phyloP scores from a whole-genome alignment of 2,797 vertebrate genomes.

The Philypnodon macrostomus region DNA sequence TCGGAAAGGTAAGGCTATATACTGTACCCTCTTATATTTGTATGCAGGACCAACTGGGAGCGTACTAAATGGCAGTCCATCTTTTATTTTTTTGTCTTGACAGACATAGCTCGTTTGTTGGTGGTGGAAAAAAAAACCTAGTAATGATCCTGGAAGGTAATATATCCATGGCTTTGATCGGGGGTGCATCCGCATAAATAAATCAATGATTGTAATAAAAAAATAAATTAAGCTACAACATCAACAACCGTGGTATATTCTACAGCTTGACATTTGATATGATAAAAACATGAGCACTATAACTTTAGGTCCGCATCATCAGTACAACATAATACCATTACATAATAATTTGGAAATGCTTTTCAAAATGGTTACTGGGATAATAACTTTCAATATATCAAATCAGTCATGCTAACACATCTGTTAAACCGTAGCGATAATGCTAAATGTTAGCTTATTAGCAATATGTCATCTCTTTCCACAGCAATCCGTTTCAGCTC shows the following conservation, averaged over 20 bases:
- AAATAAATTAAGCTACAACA: constrained; percentile 25
- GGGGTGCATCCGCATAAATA: constrained; percentile 28
- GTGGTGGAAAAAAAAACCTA: constrained; percentile 40
- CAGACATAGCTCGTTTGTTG: constrained; percentile 36
- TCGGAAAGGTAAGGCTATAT: constrained; percentile 55
- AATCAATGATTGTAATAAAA: constrained; percentile 31
- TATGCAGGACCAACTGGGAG: constrained; percentile 52
- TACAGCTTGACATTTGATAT: constrained; percentile 71
- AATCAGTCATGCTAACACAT: constrained; percentile 14
- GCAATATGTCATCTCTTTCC: constrained; percentile 13
- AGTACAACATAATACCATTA: constrained; percentile 50
- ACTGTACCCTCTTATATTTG: constrained; percentile 47
- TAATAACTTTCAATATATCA: constrained; percentile 25
- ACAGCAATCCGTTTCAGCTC: constrained; percentile 18
- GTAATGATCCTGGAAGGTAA: constrained; percentile 42
- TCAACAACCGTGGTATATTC: constrained; percentile 46
- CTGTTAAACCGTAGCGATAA: constrained; percentile 14
- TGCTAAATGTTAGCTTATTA: constrained; percentile 25
- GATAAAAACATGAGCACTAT: constrained; percentile 47
- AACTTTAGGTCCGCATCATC: constrained; percentile 42
- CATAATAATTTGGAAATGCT: constrained; percentile 35
- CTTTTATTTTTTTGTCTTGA: constrained; percentile 25
- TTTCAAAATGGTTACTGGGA: constrained; percentile 29
- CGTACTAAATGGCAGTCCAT: constrained; percentile 41
- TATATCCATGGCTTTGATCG: constrained; percentile 53